Percentiles rank a stretch among this genome's conserved stretches.
Evolutionary conservation across 2,888 invertebrate species (phyloP).

Genomic region (Trachelus tabidus): DNA sequence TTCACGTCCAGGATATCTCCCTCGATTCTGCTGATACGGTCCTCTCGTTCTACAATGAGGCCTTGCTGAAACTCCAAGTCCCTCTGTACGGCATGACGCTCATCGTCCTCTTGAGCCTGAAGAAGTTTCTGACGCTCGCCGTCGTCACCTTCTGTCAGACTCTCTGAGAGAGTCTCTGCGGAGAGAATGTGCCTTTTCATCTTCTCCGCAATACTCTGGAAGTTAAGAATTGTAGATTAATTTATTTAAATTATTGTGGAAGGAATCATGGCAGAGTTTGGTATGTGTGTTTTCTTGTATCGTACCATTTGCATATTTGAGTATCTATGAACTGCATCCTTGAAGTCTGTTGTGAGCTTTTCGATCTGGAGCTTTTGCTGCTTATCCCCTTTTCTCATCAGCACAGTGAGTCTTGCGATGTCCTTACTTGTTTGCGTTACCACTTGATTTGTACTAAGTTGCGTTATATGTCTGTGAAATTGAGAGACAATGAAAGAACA

Average conservation of each 20-base stretch:
- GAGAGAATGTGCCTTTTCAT: slow-evolving; percentile 59
- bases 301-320: slow-evolving; percentile 82
- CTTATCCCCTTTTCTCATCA: slow-evolving; percentile 79
- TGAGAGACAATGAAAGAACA: slow-evolving; percentile 10
- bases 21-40: slow-evolving; percentile 83
- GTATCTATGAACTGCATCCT: slow-evolving; percentile 82
- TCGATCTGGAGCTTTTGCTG: slow-evolving; percentile 87
- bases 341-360: slow-evolving; percentile 84
- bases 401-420: slow-evolving; percentile 76
- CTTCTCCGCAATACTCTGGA: slow-evolving; percentile 57
- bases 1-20: slow-evolving; percentile 85
- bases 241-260: slow-evolving; percentile 8
- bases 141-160: slow-evolving; percentile 45
- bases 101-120: slow-evolving; percentile 53
- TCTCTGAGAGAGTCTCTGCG: slow-evolving; percentile 42
- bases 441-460: slow-evolving; percentile 79
- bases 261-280: background rate
- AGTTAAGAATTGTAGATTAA: background rate
- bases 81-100: slow-evolving; percentile 53
- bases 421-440: slow-evolving; percentile 80
- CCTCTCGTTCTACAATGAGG: slow-evolving; percentile 82
- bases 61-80: slow-evolving; percentile 83
- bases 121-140: slow-evolving; percentile 51
- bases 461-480: slow-evolving; percentile 76
- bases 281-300: slow-evolving; percentile 16